Base-by-base conservation (phyloP, 2,113 vertebrate genomes). In the Sinocyclocheilus anshuiensis region DNA sequence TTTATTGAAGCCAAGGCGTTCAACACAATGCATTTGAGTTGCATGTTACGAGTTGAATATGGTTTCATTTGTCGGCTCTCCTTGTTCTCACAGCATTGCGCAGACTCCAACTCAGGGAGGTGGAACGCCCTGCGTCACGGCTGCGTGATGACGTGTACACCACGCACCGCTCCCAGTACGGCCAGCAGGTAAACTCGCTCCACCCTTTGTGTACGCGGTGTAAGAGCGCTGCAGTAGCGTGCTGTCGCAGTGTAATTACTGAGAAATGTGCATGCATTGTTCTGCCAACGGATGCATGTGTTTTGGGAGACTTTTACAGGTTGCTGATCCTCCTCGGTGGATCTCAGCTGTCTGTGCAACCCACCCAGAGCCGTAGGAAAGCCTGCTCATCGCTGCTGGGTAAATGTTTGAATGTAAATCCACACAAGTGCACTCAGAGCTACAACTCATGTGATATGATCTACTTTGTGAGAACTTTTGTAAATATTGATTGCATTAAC, bases 31-130 rank as follows among this genome's bases (percentile, higher is more conserved):
- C 24, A 13, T 67, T 48, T 79, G 36, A 63, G 42, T 81, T 48
- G 24, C 45, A 20, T 77, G 26, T 69, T 81, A 59, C 26, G 50
- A 42, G 42, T 77, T 91, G 88, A 81, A 87, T 87, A 83, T 89
- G 91, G 91, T 93, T 94, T 92, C 84, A 88, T 94, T 93, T 91
- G 87, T 94, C 90, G 94, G 93, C 91, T 94, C 92, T 94, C 90
- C 94, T 92, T 94, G 91, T 94, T 59, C 91, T 90, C 92, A 92
- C 94, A 95, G 94, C 91, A 91, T 91, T 88, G 91, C 93, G 90
- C 87, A 90, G 92, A 91, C 81, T 91, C 92, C 91, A 48, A 89
- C 92, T 45, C 67, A 86, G 87, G 90, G 90, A 92, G 85, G 92
- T 91, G 91, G 92, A 79, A 53, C 65, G 36, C 63, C 22, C 81